phyloP scores from a whole-genome alignment of 2,113 vertebrate species.

The Sclerurus mexicanus region DNA sequence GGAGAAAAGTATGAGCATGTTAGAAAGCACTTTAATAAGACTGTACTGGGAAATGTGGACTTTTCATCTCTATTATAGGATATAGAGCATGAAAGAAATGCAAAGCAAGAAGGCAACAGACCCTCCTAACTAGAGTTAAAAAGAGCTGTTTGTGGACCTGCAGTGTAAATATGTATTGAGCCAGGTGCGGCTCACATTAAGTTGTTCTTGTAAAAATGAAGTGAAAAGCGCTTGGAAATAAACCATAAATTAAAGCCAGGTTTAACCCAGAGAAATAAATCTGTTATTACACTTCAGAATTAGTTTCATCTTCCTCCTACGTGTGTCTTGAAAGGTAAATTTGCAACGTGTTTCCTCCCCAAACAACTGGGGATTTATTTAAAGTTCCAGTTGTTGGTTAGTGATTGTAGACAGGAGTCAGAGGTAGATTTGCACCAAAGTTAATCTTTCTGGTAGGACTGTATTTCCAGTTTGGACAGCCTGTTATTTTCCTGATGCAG shows the following conservation, averaged over 20 bases:
- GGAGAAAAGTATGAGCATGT: neutral
- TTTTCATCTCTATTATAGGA: neutral
- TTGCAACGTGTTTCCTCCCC: neutral
- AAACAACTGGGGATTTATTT: neutral
- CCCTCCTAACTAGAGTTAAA: neutral
- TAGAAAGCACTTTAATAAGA: neutral
- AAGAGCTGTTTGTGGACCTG: neutral
- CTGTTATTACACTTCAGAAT: neutral
- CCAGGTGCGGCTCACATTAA: neutral
- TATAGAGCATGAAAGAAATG: neutral
- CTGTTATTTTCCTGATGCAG: neutral
- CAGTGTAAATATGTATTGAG: neutral
- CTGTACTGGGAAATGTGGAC: neutral
- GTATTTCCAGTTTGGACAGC: neutral
- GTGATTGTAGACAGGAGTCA: neutral
- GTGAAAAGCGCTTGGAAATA: neutral
- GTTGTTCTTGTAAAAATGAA: neutral
- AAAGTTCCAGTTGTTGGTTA: neutral
- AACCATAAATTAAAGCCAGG: neutral
- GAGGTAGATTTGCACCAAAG: neutral
- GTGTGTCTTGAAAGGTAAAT: neutral
- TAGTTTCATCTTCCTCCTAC: neutral
- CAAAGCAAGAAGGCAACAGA: neutral
- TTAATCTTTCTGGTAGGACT: neutral
- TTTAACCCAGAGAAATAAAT: neutral